Evolutionary conservation across 2,113 vertebrate species (phyloP).

Genomic region (Hippocampus mohnikei): DNA sequence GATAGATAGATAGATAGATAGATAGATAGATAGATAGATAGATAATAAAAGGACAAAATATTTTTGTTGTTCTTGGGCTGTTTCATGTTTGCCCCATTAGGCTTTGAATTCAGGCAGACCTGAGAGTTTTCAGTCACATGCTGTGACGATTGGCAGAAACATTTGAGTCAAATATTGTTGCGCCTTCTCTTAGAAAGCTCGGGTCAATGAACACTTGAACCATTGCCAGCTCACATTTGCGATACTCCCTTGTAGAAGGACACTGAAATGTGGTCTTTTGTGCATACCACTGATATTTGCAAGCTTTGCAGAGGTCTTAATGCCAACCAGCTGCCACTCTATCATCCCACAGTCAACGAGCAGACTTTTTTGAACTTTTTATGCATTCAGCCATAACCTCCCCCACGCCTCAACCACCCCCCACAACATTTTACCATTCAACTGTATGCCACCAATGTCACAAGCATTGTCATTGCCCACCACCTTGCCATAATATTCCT

Average conservation of each 20-base stretch:
- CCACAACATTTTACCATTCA: background rate
- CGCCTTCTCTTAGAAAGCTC: background rate
- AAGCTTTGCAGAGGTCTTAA: background rate
- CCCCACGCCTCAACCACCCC: too few relatives aligned
- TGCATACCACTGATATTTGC: background rate
- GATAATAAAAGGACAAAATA: background rate
- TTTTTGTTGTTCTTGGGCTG: background rate
- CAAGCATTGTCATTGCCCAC: background rate
- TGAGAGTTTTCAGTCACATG: background rate
- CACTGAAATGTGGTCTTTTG: background rate
- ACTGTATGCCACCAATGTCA: background rate
- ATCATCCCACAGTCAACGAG: background rate
- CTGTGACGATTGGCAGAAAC: background rate
- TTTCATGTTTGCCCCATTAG: slow-evolving; percentile 1
- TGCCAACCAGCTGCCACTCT: background rate
- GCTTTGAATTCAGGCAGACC: background rate
- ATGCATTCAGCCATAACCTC: background rate
- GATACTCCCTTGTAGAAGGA: background rate
- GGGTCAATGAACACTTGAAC: slow-evolving; percentile 1
- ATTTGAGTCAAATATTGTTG: background rate
- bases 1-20: too few relatives aligned
- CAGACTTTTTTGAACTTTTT: background rate
- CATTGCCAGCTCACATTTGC: background rate
- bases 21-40: too few relatives aligned
- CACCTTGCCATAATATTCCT: background rate